phyloP scores from a whole-genome alignment of 2,113 vertebrate genomes.

The Amia ocellicauda region DNA sequence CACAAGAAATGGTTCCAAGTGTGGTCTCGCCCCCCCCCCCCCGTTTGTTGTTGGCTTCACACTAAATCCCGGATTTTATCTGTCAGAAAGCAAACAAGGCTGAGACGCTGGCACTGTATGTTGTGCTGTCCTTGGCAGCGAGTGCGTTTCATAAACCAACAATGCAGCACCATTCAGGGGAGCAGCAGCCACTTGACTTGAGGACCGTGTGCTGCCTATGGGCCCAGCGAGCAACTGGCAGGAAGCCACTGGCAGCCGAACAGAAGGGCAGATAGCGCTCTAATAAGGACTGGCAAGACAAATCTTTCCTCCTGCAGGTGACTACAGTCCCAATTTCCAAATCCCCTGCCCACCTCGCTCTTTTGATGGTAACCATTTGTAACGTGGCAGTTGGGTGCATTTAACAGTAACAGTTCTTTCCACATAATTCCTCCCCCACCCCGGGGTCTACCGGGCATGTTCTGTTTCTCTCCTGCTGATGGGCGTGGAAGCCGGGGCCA shows the following conservation, averaged over 20 bases:
- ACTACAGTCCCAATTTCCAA: neutral
- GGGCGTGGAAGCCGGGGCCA: too few relatives aligned
- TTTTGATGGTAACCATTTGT: neutral
- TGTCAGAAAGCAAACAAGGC: too few relatives aligned
- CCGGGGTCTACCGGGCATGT: too few relatives aligned
- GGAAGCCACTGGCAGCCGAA: neutral
- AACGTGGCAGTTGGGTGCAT: neutral
- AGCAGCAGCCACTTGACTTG: neutral
- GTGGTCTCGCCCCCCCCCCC: too few relatives aligned
- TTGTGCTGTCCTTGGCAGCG: too few relatives aligned
- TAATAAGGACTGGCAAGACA: neutral
- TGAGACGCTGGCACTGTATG: neutral
- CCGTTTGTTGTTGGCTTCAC: too few relatives aligned
- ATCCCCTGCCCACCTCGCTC: too few relatives aligned
- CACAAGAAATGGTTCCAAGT: too few relatives aligned
- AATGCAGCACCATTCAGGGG: neutral
- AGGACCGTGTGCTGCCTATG: neutral
- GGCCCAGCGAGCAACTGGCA: neutral
- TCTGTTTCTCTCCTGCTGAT: too few relatives aligned
- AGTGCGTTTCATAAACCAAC: neutral
- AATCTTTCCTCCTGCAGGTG: neutral
- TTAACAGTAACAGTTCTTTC: too few relatives aligned
- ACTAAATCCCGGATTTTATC: too few relatives aligned
- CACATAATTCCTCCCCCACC: too few relatives aligned
- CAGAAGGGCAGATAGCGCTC: neutral